Evolutionary conservation across 2,797 vertebrate species (phyloP).

Genomic region (Tokudaia muenninki): DNA sequence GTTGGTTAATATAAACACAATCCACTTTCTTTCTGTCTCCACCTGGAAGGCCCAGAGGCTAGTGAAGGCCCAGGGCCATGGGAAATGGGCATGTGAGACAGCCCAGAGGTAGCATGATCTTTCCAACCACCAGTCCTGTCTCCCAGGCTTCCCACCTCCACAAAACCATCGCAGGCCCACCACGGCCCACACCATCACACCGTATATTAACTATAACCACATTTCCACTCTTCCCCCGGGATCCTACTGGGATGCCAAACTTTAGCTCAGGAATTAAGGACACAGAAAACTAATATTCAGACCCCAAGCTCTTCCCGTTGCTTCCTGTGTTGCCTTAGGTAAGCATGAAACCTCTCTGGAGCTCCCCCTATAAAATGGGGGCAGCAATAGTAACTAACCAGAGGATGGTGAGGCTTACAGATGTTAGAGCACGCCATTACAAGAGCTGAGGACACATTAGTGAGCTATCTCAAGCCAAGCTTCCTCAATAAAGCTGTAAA

Average conservation of each 20-base stretch:
- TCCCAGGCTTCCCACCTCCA: not conserved
- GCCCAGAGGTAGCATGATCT: not conserved
- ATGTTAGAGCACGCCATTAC: not conserved
- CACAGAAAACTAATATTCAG: not conserved
- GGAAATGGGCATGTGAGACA: not conserved
- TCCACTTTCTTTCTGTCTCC: not conserved
- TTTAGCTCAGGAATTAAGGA: not conserved
- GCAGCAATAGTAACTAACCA: not conserved
- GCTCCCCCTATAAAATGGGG: not conserved
- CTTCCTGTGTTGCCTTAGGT: not conserved
- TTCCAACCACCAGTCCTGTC: not conserved
- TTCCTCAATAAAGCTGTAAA: not conserved
- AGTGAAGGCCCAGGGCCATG: not conserved
- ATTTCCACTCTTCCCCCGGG: not conserved
- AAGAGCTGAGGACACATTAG: not conserved
- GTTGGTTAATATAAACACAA: not conserved
- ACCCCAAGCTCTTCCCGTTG: not conserved
- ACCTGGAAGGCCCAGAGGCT: not conserved
- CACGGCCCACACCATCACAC: not conserved
- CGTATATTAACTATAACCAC: not conserved
- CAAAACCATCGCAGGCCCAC: not conserved
- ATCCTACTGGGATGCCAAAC: not conserved
- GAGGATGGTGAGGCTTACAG: not conserved
- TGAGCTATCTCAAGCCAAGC: not conserved
- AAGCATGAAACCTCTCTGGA: constrained; percentile 6